phyloP scores from a whole-genome alignment of 1,140 invertebrate species.

The Calephelis nemesis region DNA sequence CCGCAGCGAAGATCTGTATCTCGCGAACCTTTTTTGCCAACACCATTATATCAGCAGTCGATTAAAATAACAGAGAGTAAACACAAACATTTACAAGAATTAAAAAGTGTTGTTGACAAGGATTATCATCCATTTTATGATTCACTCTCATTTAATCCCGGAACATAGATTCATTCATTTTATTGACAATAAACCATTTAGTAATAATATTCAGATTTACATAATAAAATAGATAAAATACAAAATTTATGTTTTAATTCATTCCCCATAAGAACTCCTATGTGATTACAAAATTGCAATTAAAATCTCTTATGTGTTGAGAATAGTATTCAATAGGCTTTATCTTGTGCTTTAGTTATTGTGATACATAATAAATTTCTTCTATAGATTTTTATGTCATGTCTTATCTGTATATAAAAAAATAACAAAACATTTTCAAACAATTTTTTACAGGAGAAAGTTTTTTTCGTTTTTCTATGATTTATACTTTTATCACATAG shows the following conservation, averaged over 20 bases:
- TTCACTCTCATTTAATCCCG: slow-evolving; percentile 5
- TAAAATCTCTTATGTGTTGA: slow-evolving; percentile 3
- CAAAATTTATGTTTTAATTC: background rate
- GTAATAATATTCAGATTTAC: too few species aligned
- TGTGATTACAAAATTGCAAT: slow-evolving; percentile 8
- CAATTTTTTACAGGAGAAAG: slow-evolving; percentile 4
- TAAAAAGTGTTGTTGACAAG: slow-evolving; percentile 12
- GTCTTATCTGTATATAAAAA: slow-evolving; percentile 3
- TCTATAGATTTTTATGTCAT: slow-evolving; percentile 4
- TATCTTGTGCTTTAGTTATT: background rate
- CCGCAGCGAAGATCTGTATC: background rate
- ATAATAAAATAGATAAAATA: background rate
- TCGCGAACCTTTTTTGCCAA: background rate
- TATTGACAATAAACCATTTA: too few species aligned
- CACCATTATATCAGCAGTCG: too few species aligned
- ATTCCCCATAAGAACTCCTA: slow-evolving; percentile 4
- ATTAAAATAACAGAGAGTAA: slow-evolving; percentile 19
- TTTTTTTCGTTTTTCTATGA: slow-evolving; percentile 10
- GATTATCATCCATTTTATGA: slow-evolving; percentile 21
- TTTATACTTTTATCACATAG: slow-evolving; percentile 6
- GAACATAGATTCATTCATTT: background rate
- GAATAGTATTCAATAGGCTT: slow-evolving; percentile 2
- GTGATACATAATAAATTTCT: slow-evolving; percentile 4
- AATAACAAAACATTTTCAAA: slow-evolving; percentile 9
- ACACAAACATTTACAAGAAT: slow-evolving; percentile 17